These are phyloP conservation scores for Catharus fuscescens DNA, from an alignment of 2,113 vertebrate genomes.

Conservation along the genomic window DNA sequence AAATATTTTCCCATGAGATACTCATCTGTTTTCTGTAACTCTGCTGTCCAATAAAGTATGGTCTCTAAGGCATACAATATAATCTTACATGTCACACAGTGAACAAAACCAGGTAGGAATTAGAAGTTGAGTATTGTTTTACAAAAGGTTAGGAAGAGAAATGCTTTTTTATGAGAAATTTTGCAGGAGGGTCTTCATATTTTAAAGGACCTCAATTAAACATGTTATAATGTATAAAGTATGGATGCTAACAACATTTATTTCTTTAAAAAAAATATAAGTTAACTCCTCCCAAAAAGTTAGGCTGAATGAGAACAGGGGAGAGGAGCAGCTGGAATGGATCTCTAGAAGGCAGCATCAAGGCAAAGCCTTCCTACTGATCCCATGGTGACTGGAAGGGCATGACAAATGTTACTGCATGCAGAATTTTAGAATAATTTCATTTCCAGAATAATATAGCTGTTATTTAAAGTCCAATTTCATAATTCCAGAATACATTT, in stretches of 20 bases:
- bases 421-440: neutral
- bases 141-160: neutral
- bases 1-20: neutral
- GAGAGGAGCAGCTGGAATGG: neutral
- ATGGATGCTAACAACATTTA: neutral
- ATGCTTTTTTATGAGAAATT: neutral
- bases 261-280: neutral
- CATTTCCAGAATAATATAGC: neutral
- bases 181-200: neutral
- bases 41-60: neutral
- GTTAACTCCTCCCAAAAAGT: neutral
- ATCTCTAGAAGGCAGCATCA: neutral
- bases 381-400: neutral
- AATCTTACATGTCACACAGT: neutral
- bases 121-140: neutral
- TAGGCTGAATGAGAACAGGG: neutral
- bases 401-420: neutral
- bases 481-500: rapidly evolving
- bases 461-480: neutral
- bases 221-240: neutral
- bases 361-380: neutral
- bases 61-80: neutral
- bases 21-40: neutral
- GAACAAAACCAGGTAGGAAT: neutral
- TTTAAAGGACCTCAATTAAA: neutral